Evolutionary conservation across 2,888 invertebrate species (phyloP), one percentile per base, ranked within the genome.

Genomic region (Eupithecia centaureata): DNA sequence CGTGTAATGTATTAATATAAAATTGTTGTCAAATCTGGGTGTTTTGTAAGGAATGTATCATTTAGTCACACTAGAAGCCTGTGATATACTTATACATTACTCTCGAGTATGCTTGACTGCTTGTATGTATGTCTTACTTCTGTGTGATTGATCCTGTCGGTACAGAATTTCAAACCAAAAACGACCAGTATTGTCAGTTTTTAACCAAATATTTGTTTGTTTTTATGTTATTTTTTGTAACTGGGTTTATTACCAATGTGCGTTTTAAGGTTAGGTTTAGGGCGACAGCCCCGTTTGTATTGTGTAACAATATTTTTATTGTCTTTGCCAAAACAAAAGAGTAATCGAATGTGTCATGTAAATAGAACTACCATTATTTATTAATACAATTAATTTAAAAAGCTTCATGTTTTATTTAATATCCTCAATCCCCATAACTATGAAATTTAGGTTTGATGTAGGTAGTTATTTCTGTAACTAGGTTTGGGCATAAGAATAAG

Each of bases 311-410:
- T 93, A 90, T 89, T 91, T 87, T 92, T 87, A 91, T 90, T 92
- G 91, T 92, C 87, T 92, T 93, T 93, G 93, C 93, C 93, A 93
- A 93, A 93, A 92, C 92, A 92, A 93, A 89, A 91, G 90, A 92
- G 85, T 88, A 89, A 89, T 89, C 89, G 84, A 89, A 90, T 91
- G 93, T 93, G 93, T 93, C 93, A 92, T 93, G 93, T 93, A 93
- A 92, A 93, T 93, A 93, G 88, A 93, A 91, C 93, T 93, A 93
- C 93, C 93, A 93, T 92, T 93, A 93, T 93, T 93, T 93, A 93
- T 93, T 93, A 93, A 93, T 93, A 93, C 92, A 92, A 92, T 93
- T 92, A 92, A 92, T 93, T 91, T 91, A 87, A 91, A 92, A 82
- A 82, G 82, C 74, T 63, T 77, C 47, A 75, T 83, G 83, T 89